phyloP scores from a whole-genome alignment of 1,140 invertebrate genomes.

The Ostrea edulis region DNA sequence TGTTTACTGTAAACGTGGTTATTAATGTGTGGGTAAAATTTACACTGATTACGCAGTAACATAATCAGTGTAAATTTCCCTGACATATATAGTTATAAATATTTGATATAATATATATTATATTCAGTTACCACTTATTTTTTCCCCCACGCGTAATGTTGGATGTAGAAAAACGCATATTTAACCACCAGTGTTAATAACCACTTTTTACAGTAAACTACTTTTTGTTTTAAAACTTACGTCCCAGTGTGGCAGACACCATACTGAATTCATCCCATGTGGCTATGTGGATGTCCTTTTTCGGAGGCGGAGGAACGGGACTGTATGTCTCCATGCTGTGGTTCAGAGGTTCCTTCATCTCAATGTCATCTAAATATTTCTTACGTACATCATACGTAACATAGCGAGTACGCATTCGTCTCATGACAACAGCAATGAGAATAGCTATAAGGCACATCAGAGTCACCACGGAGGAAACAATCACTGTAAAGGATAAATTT shows the following conservation, averaged over 20 bases:
- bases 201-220: too few relatives aligned
- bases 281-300: slow-evolving; percentile 68
- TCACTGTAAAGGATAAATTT: slow-evolving; percentile 56
- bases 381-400: slow-evolving; percentile 56
- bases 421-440: slow-evolving; percentile 65
- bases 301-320: slow-evolving; percentile 37
- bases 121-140: too few relatives aligned
- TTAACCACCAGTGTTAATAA: too few relatives aligned
- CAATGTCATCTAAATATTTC: slow-evolving; percentile 66
- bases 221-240: slow-evolving; percentile 55
- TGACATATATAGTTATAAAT: too few relatives aligned
- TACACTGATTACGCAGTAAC: too few relatives aligned
- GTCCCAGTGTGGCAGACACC: slow-evolving; percentile 71
- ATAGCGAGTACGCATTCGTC: slow-evolving; percentile 55
- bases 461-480: slow-evolving; percentile 64
- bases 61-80: too few relatives aligned
- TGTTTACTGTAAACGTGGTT: too few relatives aligned
- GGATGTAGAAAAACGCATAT: too few relatives aligned
- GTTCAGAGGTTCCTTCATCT: slow-evolving; percentile 72
- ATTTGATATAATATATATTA: too few relatives aligned
- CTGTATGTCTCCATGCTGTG: slow-evolving; percentile 50
- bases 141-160: too few relatives aligned
- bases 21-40: too few relatives aligned
- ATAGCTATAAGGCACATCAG: slow-evolving; percentile 67
- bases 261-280: slow-evolving; percentile 76